Evolutionary conservation across 1,140 invertebrate genomes (phyloP), one percentile per base, ranked within the genome.

Genomic region (Nasonia giraulti): DNA sequence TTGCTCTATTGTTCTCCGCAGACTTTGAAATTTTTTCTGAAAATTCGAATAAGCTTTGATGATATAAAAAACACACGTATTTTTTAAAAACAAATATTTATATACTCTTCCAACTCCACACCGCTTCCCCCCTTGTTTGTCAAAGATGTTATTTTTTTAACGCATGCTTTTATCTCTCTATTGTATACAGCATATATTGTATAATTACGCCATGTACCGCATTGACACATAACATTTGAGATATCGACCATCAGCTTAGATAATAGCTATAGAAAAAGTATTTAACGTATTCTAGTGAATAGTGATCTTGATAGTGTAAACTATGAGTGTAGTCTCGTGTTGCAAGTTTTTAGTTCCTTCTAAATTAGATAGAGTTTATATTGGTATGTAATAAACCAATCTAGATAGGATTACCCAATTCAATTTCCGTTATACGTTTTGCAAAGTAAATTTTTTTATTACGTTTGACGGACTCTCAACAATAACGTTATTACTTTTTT

Each of bases 101-200:
- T 20, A 62, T 78, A 71, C 80, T 85, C 80, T 85, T 87, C 87
- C 88, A 90, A 89, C 90, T 90, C 88, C 89, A 91, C 89, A 88
- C 88, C 88, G 88, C 88, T 87, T 89, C 88, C 86, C 86, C 40
- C 81, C 86, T 84, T 88, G 69, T 89, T 86, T 88, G 81, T 88
- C 85, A 87, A 85, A 91, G 78, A 89, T 87, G 88, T 91, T 91
- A 89, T 90, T 91, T 90, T 91, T 91, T 87, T 91, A 27, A 91
- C 87, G 90, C 90, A 91, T 91, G 91, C 88, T 90, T 89, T 84
- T 89, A 86, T 85, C 55, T 81, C 47, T 82, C 62, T 82, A 62
- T 44, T 44, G 8, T 44, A 44, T 27, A 27, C 27, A 27, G 27
- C 27, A 27, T 27, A 7, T 74, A 75, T 80, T 80, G 69, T 75